Evolutionary conservation across 1,140 invertebrate genomes (phyloP), one percentile per base, ranked within the genome.

Genomic region (Halesus radiatus): DNA sequence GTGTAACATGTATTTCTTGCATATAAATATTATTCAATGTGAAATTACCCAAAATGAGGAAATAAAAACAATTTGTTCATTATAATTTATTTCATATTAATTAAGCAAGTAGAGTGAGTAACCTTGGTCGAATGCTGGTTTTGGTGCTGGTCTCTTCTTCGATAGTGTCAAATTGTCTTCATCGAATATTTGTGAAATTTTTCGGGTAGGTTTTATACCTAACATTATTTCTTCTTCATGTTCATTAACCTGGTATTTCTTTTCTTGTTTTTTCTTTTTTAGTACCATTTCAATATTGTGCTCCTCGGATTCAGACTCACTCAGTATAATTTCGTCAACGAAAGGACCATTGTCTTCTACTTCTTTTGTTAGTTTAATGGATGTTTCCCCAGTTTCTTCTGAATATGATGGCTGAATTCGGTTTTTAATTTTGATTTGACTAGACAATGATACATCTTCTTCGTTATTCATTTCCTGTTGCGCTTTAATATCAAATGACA

Each of bases 391-490:
- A 20, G 92, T 88, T 85, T 93, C 94, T 88, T 95, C 94, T 5
- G 90, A 91, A 84, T 92, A 92, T 8, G 92, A 93, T 32, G 88
- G 85, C 73, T 91, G 92, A 79, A 90, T 90, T 86, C 92, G 93
- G 37, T 93, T 92, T 84, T 93, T 88, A 3, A 96, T 78, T 88
- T 92, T 94, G 10, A 96, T 92, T 87, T 94, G 95, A 77, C 94
- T 94, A 3, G 93, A 93, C 89, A 95, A 92, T 13, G 94, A 94
- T 58, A 96, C 91, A 84, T 96, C 94, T 90, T 96, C 95, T 87
- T 95, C 93, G 70, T 93, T 93, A 84, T 94, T 85, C 52, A 86
- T 81, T 80, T 89, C 86, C 84, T 87, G 54, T 85, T 86, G 84
- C 75, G 87, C 79, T 86, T 89, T 88, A 82, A 92, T 68, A 84